Conservation (phyloP, 2,888 invertebrate genomes). For the Lysandra bellargus region DNA sequence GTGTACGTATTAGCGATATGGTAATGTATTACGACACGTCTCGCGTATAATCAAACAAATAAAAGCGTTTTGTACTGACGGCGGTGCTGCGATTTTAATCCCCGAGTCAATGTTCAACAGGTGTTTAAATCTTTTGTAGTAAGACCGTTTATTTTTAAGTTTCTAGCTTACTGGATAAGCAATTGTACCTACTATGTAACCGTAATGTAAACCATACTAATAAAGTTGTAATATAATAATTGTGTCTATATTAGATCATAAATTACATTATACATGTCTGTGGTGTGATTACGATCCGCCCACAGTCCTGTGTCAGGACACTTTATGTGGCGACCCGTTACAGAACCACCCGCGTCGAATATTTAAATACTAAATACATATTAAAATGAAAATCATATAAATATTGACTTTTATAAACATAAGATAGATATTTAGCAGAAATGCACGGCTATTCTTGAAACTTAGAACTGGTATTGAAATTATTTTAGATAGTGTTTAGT, state of each 20-base stretch:
- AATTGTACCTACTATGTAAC: not conserved
- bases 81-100: not conserved
- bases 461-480: not conserved
- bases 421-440: not conserved
- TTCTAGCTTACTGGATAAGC: no score
- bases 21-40: slow-evolving; percentile 38
- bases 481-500: not conserved
- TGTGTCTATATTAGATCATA: not conserved
- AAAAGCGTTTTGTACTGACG: slow-evolving; percentile 1
- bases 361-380: not conserved
- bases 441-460: not conserved
- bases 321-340: slow-evolving; percentile 6
- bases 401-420: not conserved
- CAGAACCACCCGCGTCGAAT: not conserved
- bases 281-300: not conserved
- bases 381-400: slow-evolving; percentile 1
- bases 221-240: slow-evolving; percentile 2
- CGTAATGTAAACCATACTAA: not conserved
- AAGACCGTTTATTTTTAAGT: no score
- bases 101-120: not conserved
- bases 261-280: not conserved
- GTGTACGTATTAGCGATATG: slow-evolving; percentile 42
- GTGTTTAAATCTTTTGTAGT: no score
- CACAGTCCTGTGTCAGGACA: not conserved
- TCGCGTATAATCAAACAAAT: slow-evolving; percentile 32